Conservation (phyloP, 2,797 vertebrate species). For the Tokudaia tokunoshimensis region DNA sequence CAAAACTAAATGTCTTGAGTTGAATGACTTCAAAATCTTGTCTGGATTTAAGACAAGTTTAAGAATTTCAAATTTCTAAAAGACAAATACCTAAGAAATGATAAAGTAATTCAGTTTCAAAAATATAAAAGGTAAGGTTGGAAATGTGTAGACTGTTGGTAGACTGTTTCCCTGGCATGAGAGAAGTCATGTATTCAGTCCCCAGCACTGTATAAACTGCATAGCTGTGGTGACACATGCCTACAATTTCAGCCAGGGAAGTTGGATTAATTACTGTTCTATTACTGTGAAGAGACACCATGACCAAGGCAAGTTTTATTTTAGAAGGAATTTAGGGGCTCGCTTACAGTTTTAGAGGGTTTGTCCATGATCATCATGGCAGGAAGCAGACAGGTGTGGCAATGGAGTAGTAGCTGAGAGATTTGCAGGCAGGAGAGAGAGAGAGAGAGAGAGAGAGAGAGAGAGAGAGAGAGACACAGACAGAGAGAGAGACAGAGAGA, state of each 20-base stretch:
- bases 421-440: not conserved
- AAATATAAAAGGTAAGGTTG: constrained; percentile 28
- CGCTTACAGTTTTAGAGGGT: not conserved
- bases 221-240: not conserved
- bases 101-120: constrained; percentile 22
- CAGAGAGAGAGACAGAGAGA: too few relatives aligned
- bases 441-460: too few relatives aligned
- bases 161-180: not conserved
- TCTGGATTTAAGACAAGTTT: constrained; percentile 21
- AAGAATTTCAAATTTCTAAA: constrained; percentile 40
- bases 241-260: not conserved
- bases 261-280: not conserved
- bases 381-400: not conserved
- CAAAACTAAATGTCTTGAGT: not conserved
- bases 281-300: not conserved
- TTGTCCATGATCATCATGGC: not conserved
- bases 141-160: not conserved
- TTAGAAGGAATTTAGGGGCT: not conserved
- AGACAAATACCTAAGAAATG: constrained; percentile 34
- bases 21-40: not conserved
- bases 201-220: not conserved
- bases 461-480: too few relatives aligned
- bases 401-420: too few relatives aligned
- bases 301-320: not conserved
- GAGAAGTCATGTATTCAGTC: not conserved